A percentile compares a stretch with the other conserved stretches of the same genome.
These are phyloP conservation scores for Arvicanthis niloticus DNA, from an alignment of 2,113 vertebrate species.

Conservation along the genomic window DNA sequence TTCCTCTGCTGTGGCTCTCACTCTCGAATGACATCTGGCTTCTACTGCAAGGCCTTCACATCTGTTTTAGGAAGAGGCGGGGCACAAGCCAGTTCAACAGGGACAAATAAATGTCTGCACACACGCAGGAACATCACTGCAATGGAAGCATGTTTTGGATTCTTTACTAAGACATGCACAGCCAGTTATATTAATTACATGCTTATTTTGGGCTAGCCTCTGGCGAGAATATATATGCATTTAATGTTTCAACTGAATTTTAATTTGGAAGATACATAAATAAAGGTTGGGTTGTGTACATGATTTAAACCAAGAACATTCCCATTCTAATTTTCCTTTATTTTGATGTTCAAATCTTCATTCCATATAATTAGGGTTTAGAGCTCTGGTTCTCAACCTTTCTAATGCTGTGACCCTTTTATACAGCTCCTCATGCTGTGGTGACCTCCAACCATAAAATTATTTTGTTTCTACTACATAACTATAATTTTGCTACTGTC, in stretches of 20 bases:
- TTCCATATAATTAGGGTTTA: constrained; percentile 5
- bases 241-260: constrained; percentile 33
- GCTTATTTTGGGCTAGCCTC: not conserved
- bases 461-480: not conserved
- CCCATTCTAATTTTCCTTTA: not conserved
- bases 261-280: constrained; percentile 46
- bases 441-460: not conserved
- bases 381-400: not conserved
- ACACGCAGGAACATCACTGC: not conserved
- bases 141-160: constrained; percentile 15
- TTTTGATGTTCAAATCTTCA: constrained; percentile 28
- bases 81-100: not conserved
- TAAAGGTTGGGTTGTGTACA: not conserved
- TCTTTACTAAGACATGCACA: not conserved
- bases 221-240: constrained; percentile 4
- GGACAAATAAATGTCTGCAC: constrained; percentile 22
- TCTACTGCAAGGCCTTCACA: constrained; percentile 10
- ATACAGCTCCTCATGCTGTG: not conserved
- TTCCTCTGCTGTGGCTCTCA: not conserved
- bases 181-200: not conserved
- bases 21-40: not conserved
- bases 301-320: constrained; percentile 1
- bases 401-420: not conserved
- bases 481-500: not conserved
- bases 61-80: constrained; percentile 49